Conservation (phyloP, 2,113 vertebrate species). For the Pangasianodon hypophthalmus region DNA sequence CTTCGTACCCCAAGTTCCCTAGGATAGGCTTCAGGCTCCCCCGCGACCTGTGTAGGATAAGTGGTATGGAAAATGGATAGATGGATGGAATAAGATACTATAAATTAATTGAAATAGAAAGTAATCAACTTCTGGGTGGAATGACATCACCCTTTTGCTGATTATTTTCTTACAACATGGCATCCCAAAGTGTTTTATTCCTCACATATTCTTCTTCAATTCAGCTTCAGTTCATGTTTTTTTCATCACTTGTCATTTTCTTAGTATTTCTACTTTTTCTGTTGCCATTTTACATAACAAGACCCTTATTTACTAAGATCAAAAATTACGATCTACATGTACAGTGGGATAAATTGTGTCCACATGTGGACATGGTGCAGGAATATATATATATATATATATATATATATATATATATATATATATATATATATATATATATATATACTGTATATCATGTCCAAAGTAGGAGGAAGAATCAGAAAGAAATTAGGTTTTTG, state of each 20-base stretch:
- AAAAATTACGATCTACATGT: neutral
- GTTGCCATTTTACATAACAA: neutral
- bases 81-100: neutral
- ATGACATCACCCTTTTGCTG: neutral
- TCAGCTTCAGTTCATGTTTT: neutral
- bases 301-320: neutral
- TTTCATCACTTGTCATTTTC: neutral
- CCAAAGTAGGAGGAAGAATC: neutral
- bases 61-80: no score
- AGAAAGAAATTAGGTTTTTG: neutral
- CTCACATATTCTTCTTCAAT: neutral
- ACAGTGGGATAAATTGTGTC: neutral
- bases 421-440: no score
- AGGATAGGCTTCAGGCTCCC: no score
- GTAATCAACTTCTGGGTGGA: neutral
- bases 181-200: neutral
- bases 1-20: no score
- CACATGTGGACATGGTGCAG: neutral
- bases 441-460: neutral
- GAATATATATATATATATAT: no score
- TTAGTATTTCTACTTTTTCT: slow-evolving; percentile 1
- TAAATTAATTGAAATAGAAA: neutral
- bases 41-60: no score
- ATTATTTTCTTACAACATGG: neutral
- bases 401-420: no score